Conservation (phyloP, 2,888 invertebrate species). For the Catocala sponsa region DNA sequence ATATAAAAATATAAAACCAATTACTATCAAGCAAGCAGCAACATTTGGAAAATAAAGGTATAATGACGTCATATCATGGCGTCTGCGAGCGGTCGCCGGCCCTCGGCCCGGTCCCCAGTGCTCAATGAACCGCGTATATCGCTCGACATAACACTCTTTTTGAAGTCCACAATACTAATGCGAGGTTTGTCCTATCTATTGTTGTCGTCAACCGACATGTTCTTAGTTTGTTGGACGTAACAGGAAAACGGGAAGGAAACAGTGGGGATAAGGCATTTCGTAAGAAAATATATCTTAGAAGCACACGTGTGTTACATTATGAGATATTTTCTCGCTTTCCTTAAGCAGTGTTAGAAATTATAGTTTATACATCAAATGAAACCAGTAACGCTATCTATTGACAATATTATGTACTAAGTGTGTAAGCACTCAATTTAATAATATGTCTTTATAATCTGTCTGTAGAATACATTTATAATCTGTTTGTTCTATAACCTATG, state of each 20-base stretch:
- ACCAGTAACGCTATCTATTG: no score
- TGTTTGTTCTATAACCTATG: no score
- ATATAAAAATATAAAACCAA: no score
- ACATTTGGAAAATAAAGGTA: not conserved
- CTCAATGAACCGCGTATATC: slow-evolving; percentile 12
- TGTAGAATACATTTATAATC: no score
- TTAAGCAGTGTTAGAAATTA: no score
- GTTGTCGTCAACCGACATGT: slow-evolving; percentile 2
- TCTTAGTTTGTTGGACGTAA: slow-evolving; percentile 6
- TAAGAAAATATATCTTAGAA: not conserved
- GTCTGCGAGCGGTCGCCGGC: not conserved
- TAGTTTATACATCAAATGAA: no score
- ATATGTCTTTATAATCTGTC: no score
- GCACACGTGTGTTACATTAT: not conserved
- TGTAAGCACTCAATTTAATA: no score
- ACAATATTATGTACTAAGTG: no score
- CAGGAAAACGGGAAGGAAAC: slow-evolving; percentile 9
- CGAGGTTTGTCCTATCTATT: slow-evolving; percentile 9
- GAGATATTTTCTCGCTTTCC: no score
- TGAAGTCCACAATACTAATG: slow-evolving; percentile 11
- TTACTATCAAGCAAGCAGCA: no score
- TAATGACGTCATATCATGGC: not conserved
- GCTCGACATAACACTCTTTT: slow-evolving; percentile 16
- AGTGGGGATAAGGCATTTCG: not conserved
- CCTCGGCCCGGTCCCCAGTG: not conserved